Percentiles rank a stretch among this genome's conserved stretches.
These are phyloP conservation scores for Caenorhabditis sp. DNA, from an alignment of 2,888 invertebrate species.

Conservation along the genomic window DNA sequence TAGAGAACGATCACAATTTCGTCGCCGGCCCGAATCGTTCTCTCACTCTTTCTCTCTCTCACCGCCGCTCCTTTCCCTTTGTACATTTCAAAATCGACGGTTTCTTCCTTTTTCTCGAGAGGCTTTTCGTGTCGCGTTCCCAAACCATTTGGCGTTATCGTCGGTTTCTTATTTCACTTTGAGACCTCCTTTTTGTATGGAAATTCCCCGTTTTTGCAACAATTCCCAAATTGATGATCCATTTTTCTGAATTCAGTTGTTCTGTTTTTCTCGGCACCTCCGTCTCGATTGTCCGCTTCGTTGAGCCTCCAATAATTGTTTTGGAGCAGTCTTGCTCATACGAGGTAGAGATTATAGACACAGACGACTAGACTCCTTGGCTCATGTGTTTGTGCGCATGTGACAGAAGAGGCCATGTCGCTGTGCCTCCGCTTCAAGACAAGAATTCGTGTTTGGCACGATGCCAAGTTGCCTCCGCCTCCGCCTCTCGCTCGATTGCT, in stretches of 20 bases:
- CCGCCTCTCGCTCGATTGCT: constrained; percentile 50
- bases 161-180: neutral
- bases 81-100: constrained; percentile 28
- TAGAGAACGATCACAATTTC: constrained; percentile 31
- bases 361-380: constrained; percentile 2
- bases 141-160: neutral
- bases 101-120: constrained; percentile 11
- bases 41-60: neutral
- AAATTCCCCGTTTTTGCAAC: too few relatives aligned
- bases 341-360: constrained; percentile 11
- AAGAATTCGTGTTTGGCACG: constrained; percentile 41
- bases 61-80: neutral
- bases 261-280: neutral
- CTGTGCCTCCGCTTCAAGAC: constrained; percentile 17
- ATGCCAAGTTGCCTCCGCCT: constrained; percentile 53
- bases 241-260: neutral
- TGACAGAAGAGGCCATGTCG: constrained; percentile 44
- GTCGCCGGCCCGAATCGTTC: constrained; percentile 6
- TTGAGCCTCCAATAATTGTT: constrained; percentile 42
- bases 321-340: constrained; percentile 40
- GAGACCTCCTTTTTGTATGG: neutral
- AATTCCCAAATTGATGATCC: too few relatives aligned
- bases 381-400: constrained; percentile 53
- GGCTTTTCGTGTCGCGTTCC: constrained; percentile 16
- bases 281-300: constrained; percentile 12